Percentiles rank a stretch among this genome's conserved stretches.
phyloP scores from a whole-genome alignment of 2,113 vertebrate species.

The Agelaius tricolor region DNA sequence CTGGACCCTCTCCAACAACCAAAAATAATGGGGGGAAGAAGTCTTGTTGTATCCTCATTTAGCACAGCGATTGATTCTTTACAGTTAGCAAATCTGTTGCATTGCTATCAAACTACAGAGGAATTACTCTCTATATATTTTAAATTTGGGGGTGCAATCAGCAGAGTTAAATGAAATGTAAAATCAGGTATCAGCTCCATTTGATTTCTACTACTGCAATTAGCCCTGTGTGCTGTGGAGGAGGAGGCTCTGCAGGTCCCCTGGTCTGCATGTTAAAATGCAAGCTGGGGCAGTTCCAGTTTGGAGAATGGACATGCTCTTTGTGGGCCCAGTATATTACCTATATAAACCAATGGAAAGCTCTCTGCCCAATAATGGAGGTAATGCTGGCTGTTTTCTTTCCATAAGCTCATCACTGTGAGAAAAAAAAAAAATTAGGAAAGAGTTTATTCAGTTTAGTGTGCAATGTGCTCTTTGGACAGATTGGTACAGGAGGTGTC shows the following conservation, averaged over 20 bases:
- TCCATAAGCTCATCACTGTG: neutral
- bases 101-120: neutral
- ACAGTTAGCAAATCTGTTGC: neutral
- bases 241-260: neutral
- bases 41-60: neutral
- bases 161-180: neutral
- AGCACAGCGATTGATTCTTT: neutral
- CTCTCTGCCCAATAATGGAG: neutral
- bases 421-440: neutral
- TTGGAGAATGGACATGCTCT: neutral
- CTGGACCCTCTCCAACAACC: neutral
- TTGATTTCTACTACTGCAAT: neutral
- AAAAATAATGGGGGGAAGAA: neutral
- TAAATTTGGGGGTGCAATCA: neutral
- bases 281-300: neutral
- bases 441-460: neutral
- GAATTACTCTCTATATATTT: neutral
- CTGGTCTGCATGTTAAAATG: neutral
- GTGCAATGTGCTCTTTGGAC: neutral
- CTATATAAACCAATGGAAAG: neutral
- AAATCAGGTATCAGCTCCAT: neutral
- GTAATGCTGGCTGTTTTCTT: neutral
- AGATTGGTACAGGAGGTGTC: neutral
- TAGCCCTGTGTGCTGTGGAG: neutral
- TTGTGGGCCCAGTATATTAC: neutral